Evolutionary conservation across 1,140 invertebrate species (phyloP).

Genomic region (Planococcus citri): DNA sequence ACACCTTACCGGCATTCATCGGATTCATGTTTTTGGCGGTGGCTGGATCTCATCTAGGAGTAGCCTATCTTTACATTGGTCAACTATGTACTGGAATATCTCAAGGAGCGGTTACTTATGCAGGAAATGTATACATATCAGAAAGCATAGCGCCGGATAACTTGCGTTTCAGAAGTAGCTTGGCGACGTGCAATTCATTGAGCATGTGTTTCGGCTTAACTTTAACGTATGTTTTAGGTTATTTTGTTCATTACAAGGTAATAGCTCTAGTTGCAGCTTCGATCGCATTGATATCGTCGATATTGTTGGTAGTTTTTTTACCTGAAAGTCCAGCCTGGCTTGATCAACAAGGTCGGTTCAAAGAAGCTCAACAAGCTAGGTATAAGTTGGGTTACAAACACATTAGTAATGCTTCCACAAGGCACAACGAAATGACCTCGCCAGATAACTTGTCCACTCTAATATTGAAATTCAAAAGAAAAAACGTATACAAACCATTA

Average conservation of each 20-base stretch:
- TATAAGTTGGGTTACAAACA: slow-evolving; percentile 24
- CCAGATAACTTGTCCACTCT: slow-evolving; percentile 19
- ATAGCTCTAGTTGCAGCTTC: slow-evolving; percentile 47
- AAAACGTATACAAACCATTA: slow-evolving; percentile 42
- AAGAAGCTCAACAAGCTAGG: slow-evolving; percentile 39
- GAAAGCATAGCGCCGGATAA: slow-evolving; percentile 44
- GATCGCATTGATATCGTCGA: slow-evolving; percentile 41
- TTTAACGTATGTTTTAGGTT: slow-evolving; percentile 46
- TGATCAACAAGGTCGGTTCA: slow-evolving; percentile 37
- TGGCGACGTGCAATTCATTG: slow-evolving; percentile 47
- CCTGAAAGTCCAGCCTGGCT: slow-evolving; percentile 65
- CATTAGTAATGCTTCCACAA: background rate
- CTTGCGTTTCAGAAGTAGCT: slow-evolving; percentile 39
- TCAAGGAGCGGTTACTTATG: slow-evolving; percentile 40
- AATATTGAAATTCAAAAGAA: slow-evolving; percentile 30
- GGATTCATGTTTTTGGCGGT: slow-evolving; percentile 46
- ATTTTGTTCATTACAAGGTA: slow-evolving; percentile 42
- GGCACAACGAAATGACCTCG: background rate
- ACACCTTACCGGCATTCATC: slow-evolving; percentile 38
- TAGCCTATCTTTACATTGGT: slow-evolving; percentile 41
- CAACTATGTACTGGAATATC: slow-evolving; percentile 48
- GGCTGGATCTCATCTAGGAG: slow-evolving; percentile 30
- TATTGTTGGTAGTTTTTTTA: slow-evolving; percentile 41
- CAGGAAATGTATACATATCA: slow-evolving; percentile 48
- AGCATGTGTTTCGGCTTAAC: slow-evolving; percentile 45